Percentiles rank a stretch among this genome's conserved stretches.
Conservation (phyloP, 2,113 vertebrate species). For the Ochotona curzoniae region DNA sequence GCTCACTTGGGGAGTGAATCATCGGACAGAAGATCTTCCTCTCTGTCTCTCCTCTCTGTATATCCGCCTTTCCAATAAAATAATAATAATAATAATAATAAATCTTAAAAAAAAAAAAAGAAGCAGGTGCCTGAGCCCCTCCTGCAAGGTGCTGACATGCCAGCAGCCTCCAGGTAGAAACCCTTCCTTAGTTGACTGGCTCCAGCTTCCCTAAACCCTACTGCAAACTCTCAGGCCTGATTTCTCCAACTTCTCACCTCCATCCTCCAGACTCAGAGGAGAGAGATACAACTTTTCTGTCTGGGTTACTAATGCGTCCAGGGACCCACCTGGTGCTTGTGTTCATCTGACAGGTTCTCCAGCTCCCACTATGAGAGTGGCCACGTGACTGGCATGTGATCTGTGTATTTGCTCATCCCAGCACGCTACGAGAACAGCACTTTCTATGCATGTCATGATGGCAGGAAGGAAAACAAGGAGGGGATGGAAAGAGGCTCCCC, state of each 20-base stretch:
- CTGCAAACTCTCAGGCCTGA: not conserved
- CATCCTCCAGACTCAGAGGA: too few species aligned
- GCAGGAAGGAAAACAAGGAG: not conserved
- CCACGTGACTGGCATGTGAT: not conserved
- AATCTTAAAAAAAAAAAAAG: too few species aligned
- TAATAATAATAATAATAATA: too few species aligned
- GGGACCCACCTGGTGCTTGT: not conserved
- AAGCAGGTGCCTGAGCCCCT: not conserved
- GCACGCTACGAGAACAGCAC: not conserved
- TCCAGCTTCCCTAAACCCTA: not conserved
- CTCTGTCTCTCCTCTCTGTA: too few species aligned
- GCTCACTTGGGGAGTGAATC: too few species aligned
- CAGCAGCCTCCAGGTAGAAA: accelerated
- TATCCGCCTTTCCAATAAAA: too few species aligned
- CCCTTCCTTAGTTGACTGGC: too few species aligned
- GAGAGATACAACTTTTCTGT: not conserved
- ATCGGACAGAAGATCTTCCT: too few species aligned
- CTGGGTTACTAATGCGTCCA: not conserved
- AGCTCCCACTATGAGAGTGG: not conserved
- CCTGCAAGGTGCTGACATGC: not conserved
- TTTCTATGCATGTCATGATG: not conserved
- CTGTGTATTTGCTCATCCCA: not conserved
- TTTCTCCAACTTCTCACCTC: too few species aligned
- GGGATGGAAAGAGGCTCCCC: not conserved
- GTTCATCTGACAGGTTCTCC: not conserved